These are phyloP conservation scores for Empis stercorea DNA, from an alignment of 2,888 invertebrate species.

Conservation along the genomic window DNA sequence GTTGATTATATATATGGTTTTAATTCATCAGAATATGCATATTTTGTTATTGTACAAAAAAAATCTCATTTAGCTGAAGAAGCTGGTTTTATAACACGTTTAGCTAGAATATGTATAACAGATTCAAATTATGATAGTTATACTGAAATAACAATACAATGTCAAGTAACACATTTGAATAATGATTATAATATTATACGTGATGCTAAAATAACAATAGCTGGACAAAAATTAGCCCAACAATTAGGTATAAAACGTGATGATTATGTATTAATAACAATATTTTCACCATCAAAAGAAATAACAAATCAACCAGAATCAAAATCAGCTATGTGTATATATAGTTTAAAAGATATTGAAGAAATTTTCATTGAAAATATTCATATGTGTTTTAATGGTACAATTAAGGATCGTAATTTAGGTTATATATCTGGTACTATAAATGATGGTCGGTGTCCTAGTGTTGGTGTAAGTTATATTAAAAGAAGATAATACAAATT, in stretches of 20 bases:
- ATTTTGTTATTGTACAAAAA: conserved; percentile 91
- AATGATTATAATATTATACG: conserved; percentile 78
- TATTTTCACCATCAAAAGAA: conserved; percentile 80
- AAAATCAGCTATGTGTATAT: conserved; percentile 86
- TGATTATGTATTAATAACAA: conserved; percentile 70
- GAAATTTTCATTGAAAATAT: conserved; percentile 92
- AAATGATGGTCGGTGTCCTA: conserved; percentile 81
- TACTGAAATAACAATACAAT: conserved; percentile 89
- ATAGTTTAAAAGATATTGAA: conserved; percentile 80
- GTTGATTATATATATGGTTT: conserved; percentile 96
- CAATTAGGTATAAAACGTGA: conserved; percentile 69
- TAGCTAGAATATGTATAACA: conserved; percentile 86
- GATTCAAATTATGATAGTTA: conserved; percentile 95
- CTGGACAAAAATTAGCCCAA: conserved; percentile 70
- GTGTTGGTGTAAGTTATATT: conserved; percentile 62
- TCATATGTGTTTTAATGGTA: conserved; percentile 93
- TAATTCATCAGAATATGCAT: conserved; percentile 87
- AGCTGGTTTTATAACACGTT: conserved; percentile 75
- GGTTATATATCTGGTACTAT: conserved; percentile 85
- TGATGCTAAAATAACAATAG: conserved; percentile 79
- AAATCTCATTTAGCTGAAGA: conserved; percentile 84
- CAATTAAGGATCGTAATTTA: conserved; percentile 82
- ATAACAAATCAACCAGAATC: conserved; percentile 71
- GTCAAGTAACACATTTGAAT: conserved; percentile 39
- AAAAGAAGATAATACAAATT: too few species aligned